Percentiles rank a stretch among this genome's conserved stretches.
These are phyloP conservation scores for Capromys pilorides DNA, from an alignment of 2,797 vertebrate species.

Conservation along the genomic window DNA sequence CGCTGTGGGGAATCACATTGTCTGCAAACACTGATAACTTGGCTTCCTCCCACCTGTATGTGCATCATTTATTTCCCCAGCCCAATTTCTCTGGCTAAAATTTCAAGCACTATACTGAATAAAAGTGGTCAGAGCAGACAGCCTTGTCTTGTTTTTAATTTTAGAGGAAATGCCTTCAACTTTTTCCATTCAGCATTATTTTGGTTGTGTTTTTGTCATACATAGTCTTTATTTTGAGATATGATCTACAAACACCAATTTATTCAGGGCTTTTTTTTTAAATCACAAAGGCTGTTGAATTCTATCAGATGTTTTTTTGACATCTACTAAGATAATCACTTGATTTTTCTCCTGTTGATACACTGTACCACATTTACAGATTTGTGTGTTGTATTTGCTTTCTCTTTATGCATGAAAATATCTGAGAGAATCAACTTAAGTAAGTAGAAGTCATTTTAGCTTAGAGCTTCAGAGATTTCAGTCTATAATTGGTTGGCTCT, in stretches of 20 bases:
- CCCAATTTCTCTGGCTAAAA: background rate
- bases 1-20: background rate
- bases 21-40: background rate
- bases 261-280: background rate
- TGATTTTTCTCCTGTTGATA: too few relatives aligned
- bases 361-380: too few relatives aligned
- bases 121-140: background rate
- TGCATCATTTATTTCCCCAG: background rate
- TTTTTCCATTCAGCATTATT: background rate
- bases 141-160: background rate
- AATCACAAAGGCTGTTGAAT: background rate
- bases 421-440: too few relatives aligned
- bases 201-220: background rate
- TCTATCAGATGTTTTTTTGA: background rate
- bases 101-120: background rate
- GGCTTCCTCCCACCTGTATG: background rate
- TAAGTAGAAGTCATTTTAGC: too few relatives aligned
- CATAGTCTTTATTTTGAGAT: background rate
- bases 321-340: background rate
- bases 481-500: too few relatives aligned
- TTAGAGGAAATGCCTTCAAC: background rate
- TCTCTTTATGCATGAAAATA: too few relatives aligned
- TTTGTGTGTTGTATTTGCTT: too few relatives aligned
- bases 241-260: background rate
- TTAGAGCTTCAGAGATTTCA: too few relatives aligned